A percentile compares a stretch with the other conserved stretches of the same genome.
Evolutionary conservation across 1,140 invertebrate species (phyloP).

Genomic region (Hyles euphorbiae): DNA sequence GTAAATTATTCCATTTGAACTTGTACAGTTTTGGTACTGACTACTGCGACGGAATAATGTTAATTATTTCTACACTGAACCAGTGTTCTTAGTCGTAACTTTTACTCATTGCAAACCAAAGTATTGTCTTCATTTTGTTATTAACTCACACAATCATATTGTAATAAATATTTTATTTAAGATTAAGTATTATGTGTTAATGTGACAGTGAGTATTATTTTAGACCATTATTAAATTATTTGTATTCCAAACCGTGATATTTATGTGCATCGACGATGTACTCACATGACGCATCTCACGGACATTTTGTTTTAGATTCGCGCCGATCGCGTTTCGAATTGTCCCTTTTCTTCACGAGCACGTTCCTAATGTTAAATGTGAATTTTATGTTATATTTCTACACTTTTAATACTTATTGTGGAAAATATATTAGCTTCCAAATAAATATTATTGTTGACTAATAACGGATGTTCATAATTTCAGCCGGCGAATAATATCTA

Average conservation of each 20-base stretch:
- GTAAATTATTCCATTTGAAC: no score
- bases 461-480: neutral
- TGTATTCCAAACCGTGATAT: conserved; percentile 16
- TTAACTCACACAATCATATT: conserved; percentile 19
- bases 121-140: conserved; percentile 41
- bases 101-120: conserved; percentile 56
- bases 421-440: conserved; percentile 54
- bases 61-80: conserved; percentile 7
- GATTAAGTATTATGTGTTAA: conserved; percentile 33
- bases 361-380: conserved; percentile 33
- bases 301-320: conserved; percentile 25
- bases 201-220: conserved; percentile 37
- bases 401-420: conserved; percentile 39
- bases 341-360: conserved; percentile 32
- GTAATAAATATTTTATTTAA: conserved; percentile 16
- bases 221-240: conserved; percentile 31
- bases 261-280: neutral
- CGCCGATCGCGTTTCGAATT: conserved; percentile 10
- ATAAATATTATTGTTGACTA: conserved; percentile 73
- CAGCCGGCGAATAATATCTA: neutral
- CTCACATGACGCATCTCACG: neutral
- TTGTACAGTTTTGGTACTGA: no score
- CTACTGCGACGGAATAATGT: no score
- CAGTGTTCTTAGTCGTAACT: conserved; percentile 16
- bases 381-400: conserved; percentile 39